Base-by-base conservation (phyloP, 1,140 invertebrate genomes). In the Polypedilum pembai region DNA sequence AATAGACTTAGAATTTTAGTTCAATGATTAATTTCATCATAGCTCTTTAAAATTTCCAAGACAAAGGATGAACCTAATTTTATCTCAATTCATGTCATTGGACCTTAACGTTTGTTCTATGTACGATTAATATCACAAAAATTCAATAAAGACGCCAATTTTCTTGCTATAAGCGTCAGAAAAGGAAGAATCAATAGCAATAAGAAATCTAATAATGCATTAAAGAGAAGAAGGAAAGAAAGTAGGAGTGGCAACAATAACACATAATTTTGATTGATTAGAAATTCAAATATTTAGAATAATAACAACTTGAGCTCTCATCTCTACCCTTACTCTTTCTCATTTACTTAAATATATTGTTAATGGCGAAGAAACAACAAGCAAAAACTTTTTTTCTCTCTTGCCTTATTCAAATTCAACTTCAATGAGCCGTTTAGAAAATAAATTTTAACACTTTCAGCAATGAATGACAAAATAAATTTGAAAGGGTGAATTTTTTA, bases 241-340 rank as follows among this genome's bases (percentile, higher is more conserved):
- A 56, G 15, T 15, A 2, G 4, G 17, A 69, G 17, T 69, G 65
- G 20, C 65, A 69, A 18, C 17, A 69, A 69, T 20, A 18, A 69
- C 65, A 69, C 17, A 69, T 69, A 69, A 69, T 69, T 69, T 69
- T 69, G 65, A 69, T 69, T 69, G 65, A 69, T 69, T 69, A 69
- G 65, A 69, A 69, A 69, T 69, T 69, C 65, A 69, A 69, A 69
- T 69, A 69, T 69, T 69, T 69, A 5, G 20, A 20, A 21, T 69
- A 69, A 69, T 21, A 69, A 69, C 12, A 69, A 69, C 7, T n/a
- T 7, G 45, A 56, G 45, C 12, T 56, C 15, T 12, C 45, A 4
- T 56, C 4, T 56, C 15, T n/a, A 4, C 45, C 45, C 45, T n/a
- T 56, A n/a, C n/a, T 56, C 45, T 56, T 56, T n/a, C 12, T n/a